Percentiles rank a stretch among this genome's conserved stretches.
These are phyloP conservation scores for Calliphora vicina DNA, from an alignment of 1,140 invertebrate species.

Conservation along the genomic window DNA sequence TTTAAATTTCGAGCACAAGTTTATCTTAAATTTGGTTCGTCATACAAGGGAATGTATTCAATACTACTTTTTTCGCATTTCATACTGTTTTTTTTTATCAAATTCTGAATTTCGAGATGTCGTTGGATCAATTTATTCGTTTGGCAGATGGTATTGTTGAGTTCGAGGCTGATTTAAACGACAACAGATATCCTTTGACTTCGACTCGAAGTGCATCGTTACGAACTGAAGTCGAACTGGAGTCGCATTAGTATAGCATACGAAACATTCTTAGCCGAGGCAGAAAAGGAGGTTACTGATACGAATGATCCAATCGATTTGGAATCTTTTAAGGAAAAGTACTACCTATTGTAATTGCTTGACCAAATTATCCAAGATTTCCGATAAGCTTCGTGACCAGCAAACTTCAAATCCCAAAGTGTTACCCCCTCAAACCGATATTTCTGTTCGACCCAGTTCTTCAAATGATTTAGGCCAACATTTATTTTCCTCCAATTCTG, in stretches of 20 bases:
- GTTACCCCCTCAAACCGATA: too few relatives aligned
- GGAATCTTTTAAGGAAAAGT: background rate
- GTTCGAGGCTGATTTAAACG: background rate
- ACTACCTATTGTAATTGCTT: background rate
- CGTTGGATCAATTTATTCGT: background rate
- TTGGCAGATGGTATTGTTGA: background rate
- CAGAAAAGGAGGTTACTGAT: background rate
- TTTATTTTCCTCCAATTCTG: too few relatives aligned
- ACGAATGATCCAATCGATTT: background rate
- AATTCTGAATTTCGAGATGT: background rate
- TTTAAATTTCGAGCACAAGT: too few relatives aligned
- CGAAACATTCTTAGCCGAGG: background rate
- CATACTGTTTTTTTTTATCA: too few relatives aligned
- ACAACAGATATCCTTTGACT: background rate
- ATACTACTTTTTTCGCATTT: too few relatives aligned
- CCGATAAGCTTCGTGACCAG: background rate
- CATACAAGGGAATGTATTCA: too few relatives aligned
- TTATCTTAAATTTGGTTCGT: too few relatives aligned
- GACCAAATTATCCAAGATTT: background rate
- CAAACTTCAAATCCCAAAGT: too few relatives aligned
- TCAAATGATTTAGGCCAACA: too few relatives aligned
- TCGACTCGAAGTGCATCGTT: background rate
- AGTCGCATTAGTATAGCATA: background rate
- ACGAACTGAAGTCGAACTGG: background rate
- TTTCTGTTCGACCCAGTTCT: too few relatives aligned